Conservation (phyloP, 2,113 vertebrate genomes). For the Amblyornis subalaris region DNA sequence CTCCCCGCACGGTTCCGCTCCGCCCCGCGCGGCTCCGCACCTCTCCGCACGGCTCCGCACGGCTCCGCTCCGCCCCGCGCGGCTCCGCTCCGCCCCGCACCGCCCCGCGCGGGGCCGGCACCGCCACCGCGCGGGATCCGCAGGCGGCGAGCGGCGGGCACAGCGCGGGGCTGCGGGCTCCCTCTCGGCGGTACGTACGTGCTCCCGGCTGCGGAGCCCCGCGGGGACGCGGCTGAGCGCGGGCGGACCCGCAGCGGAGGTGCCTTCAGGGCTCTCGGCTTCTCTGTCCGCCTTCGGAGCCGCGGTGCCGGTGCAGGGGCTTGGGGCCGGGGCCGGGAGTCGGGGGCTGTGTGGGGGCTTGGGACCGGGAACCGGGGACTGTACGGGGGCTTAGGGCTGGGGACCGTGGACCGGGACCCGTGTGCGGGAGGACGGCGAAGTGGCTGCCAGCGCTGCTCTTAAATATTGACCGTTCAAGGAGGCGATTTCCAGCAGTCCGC, state of each 20-base stretch:
- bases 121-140: not conserved
- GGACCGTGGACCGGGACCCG: not conserved
- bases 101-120: not conserved
- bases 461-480: not conserved
- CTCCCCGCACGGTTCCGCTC: too few relatives aligned
- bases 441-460: not conserved
- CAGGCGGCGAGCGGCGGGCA: not conserved
- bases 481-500: not conserved
- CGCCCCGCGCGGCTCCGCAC: too few relatives aligned
- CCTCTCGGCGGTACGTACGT: not conserved
- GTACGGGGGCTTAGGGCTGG: not conserved
- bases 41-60: too few relatives aligned
- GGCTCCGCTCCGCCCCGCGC: too few relatives aligned
- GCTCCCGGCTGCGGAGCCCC: not conserved
- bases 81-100: too few relatives aligned
- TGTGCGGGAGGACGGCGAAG: not conserved
- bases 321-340: not conserved
- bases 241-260: not conserved
- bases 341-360: not conserved
- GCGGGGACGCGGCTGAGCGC: not conserved
- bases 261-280: not conserved
- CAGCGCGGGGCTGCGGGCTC: not conserved
- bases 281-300: not conserved
- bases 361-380: not conserved
- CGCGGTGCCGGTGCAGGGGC: not conserved